A percentile compares a stretch with the other conserved stretches of the same genome.
These are phyloP conservation scores for Entomobrya multifasciata DNA, from an alignment of 2,888 invertebrate species.

Conservation along the genomic window DNA sequence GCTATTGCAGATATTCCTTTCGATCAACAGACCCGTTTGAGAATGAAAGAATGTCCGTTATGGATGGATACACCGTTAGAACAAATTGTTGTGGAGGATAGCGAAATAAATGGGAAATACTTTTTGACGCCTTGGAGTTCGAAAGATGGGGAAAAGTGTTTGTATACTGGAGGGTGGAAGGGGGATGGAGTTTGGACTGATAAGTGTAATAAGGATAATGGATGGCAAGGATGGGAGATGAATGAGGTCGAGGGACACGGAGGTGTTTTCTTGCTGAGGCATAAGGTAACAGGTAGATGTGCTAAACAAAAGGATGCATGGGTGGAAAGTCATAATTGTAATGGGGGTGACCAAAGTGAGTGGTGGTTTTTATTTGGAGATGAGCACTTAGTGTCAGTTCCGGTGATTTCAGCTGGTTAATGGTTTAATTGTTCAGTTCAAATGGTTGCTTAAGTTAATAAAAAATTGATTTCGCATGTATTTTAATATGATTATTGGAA, in stretches of 20 bases:
- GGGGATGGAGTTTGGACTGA: constrained; percentile 63
- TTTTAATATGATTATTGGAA: too few relatives aligned
- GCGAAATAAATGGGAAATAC: background rate
- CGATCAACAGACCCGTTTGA: background rate
- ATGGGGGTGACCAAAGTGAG: too few relatives aligned
- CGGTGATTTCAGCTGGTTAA: too few relatives aligned
- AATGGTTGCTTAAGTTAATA: too few relatives aligned
- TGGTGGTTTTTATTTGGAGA: too few relatives aligned
- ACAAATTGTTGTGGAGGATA: background rate
- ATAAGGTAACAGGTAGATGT: constrained; percentile 45
- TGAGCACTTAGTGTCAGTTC: too few relatives aligned
- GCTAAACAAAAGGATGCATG: constrained; percentile 56
- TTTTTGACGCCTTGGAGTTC: constrained; percentile 38
- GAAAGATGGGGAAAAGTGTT: constrained; percentile 53
- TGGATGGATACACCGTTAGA: constrained; percentile 54
- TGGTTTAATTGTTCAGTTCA: too few relatives aligned
- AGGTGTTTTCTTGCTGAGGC: constrained; percentile 59
- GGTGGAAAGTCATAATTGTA: too few relatives aligned
- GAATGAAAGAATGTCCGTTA: constrained; percentile 34
- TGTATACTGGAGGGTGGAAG: constrained; percentile 58
- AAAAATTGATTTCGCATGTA: too few relatives aligned
- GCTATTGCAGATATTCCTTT: constrained; percentile 37
- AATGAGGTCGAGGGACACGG: constrained; percentile 48
- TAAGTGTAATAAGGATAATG: constrained; percentile 56
- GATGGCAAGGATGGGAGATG: constrained; percentile 69